Evolutionary conservation across 2,888 invertebrate species (phyloP), one percentile per base, ranked within the genome.

Genomic region (Acleris laterana): DNA sequence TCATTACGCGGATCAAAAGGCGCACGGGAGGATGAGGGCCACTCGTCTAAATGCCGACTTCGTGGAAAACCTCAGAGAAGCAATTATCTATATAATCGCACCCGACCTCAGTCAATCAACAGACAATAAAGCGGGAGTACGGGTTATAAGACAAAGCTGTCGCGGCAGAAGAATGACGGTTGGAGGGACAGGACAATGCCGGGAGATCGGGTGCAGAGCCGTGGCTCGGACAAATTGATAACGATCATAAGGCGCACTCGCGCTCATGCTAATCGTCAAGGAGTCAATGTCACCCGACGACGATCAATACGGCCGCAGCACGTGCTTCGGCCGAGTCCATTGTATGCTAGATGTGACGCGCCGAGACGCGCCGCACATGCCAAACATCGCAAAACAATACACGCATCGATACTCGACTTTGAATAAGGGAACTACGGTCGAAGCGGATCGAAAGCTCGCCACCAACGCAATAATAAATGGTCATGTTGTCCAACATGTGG

Each of bases 261-360:
- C 78, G 80, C 74, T 82, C 81, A 86, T 87, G 88, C 84, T 87
- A 89, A 90, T 89, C 89, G 85, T 73, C 78, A 75, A 80, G 72
- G 75, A 83, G 87, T 79, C 82, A 80, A 83, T 84, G 85, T 87
- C 87, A 87, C 84, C 85, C 76, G 71, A 76, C 76, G 76, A 75
- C 81, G 82, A 87, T 89, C 90, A 87, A 89, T 86, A 81, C 82
- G 76, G 75, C 83, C 87, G 84, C 84, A 88, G 90, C 92, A 89
- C 91, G 91, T 90, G 91, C 88, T 86, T 81, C 79, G 80, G 80
- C 83, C 80, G 83, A 84, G 80, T 75, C 89, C 81, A 91, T 91
- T 90, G 90, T 91, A 85, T 88, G 86, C 86, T 79, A 82, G 85
- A 84, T 83, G 88, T 83, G 88, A 81, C 76, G 76, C 76, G 74